Conservation (phyloP, 2,113 vertebrate species). For the Mastomys natalensis region DNA sequence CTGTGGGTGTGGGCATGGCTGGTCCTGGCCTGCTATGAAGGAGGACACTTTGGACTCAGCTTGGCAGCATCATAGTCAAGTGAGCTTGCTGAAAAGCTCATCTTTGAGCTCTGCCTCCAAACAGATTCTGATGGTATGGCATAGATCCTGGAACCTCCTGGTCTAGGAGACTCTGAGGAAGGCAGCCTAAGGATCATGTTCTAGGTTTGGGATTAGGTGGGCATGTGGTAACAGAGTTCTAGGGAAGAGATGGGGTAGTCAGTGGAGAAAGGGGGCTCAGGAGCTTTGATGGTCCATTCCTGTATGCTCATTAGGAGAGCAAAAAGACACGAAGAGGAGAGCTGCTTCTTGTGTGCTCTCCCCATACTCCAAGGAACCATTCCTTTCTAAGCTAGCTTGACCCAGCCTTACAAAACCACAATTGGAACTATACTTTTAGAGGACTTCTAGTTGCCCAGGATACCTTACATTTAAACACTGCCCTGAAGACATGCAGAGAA, state of each 20-base stretch:
- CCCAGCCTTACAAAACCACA: not conserved
- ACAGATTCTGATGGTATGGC: not conserved
- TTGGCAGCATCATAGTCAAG: not conserved
- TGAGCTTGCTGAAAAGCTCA: not conserved
- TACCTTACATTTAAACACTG: not conserved
- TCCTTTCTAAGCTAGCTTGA: not conserved
- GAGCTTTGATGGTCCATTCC: not conserved
- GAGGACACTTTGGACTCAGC: not conserved
- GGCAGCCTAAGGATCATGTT: not conserved
- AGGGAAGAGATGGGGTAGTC: not conserved
- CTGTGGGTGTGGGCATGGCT: fast-evolving
- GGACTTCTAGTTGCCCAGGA: not conserved
- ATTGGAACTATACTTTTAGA: not conserved
- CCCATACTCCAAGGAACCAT: not conserved
- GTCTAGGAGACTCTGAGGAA: not conserved
- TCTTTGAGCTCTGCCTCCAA: not conserved
- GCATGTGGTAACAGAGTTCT: not conserved
- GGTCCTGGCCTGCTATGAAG: not conserved
- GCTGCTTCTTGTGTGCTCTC: not conserved
- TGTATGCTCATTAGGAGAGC: not conserved
- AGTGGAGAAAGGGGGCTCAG: not conserved
- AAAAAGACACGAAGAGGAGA: not conserved
- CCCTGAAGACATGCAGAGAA: not conserved
- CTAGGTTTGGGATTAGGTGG: not conserved
- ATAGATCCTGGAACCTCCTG: not conserved